Evolutionary conservation across 2,797 vertebrate genomes (phyloP).

Genomic region (Sebastes matsubarae): DNA sequence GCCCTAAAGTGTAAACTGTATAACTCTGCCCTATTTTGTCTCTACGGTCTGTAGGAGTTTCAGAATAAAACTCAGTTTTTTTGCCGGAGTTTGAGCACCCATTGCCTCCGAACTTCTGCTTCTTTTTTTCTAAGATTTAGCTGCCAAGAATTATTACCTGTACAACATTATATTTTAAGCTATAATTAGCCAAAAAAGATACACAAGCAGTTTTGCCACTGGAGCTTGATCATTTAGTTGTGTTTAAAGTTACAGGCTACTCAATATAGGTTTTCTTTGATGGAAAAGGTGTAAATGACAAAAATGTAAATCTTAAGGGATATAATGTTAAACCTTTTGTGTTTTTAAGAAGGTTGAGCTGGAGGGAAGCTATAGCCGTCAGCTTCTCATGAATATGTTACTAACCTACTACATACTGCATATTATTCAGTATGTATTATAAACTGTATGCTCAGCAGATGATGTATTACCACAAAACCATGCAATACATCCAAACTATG

Average conservation of each 20-base stretch:
- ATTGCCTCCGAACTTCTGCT: neutral
- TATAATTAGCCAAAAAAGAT: neutral
- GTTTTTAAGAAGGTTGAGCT: neutral
- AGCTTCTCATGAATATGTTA: neutral
- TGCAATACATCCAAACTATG: neutral
- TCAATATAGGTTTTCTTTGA: neutral
- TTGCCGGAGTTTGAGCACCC: neutral
- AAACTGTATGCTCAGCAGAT: neutral
- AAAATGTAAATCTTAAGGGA: neutral
- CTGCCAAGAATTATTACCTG: neutral
- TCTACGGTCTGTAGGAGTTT: neutral
- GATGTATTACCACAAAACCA: neutral
- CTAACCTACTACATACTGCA: neutral
- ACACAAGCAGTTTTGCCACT: neutral
- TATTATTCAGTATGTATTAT: neutral
- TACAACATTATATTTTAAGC: neutral
- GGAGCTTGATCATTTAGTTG: neutral
- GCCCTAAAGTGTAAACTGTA: neutral
- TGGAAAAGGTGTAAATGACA: neutral
- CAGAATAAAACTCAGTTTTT: neutral
- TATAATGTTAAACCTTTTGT: neutral
- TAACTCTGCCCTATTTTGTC: neutral
- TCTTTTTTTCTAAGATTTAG: neutral
- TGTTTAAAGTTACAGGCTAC: neutral
- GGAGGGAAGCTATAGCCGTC: neutral